phyloP scores from a whole-genome alignment of 2,888 invertebrate genomes.

The Pseudolycoriella hygida region DNA sequence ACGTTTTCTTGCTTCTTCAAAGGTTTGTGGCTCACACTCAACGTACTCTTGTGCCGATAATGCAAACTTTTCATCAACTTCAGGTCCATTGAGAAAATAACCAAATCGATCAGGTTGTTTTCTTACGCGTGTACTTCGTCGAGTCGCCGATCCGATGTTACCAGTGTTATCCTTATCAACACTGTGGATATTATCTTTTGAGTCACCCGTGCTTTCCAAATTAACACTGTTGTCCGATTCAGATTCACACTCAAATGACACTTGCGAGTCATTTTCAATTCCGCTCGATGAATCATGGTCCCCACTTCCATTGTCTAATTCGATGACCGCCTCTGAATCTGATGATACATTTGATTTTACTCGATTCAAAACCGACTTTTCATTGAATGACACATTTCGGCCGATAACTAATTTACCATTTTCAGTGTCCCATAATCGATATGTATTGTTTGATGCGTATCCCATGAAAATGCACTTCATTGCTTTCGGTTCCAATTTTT shows the following conservation, averaged over 20 bases:
- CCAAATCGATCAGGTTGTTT: not conserved
- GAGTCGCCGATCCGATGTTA: not conserved
- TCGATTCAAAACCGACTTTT: not conserved
- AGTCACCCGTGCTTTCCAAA: too few species aligned
- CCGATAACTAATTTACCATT: slow-evolving; percentile 1
- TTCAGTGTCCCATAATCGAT: slow-evolving; percentile 4
- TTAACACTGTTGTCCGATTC: too few species aligned
- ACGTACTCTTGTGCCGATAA: slow-evolving; percentile 6
- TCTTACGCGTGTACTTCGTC: not conserved
- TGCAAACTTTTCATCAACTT: not conserved
- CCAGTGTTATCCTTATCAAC: slow-evolving; percentile 1
- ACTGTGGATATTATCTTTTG: not conserved
- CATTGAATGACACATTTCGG: slow-evolving; percentile 3
- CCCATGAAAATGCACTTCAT: slow-evolving; percentile 2
- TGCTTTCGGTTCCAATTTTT: slow-evolving; percentile 1
- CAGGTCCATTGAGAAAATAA: not conserved
- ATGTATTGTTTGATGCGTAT: slow-evolving; percentile 1
- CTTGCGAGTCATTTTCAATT: not conserved
- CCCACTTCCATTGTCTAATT: not conserved
- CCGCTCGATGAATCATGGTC: not conserved
- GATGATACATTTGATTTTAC: too few species aligned
- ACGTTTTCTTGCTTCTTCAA: slow-evolving; percentile 7
- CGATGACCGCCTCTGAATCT: not conserved
- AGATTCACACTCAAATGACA: too few species aligned
- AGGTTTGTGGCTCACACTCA: slow-evolving; percentile 5